Evolutionary conservation across 2,888 invertebrate species (phyloP), one percentile per base, ranked within the genome.

Genomic region (Acleris sparsana): DNA sequence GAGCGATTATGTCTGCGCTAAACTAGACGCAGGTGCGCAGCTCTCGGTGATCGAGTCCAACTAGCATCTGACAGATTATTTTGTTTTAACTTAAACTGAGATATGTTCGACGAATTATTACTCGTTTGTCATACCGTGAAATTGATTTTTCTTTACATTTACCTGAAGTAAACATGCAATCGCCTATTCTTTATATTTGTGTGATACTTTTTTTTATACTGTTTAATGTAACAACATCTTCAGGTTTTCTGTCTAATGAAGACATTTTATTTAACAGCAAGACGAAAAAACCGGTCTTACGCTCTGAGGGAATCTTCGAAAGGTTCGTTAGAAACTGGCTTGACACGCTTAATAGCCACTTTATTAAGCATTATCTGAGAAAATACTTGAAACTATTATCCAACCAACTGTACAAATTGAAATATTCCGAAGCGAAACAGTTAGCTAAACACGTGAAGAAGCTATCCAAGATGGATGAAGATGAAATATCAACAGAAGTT

Each of bases 261-360:
- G 33, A n/a, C 7, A 39, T 33, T 33, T 33, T 33, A 33, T 33
- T 9, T 3, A 18, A 55, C 51, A 39, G 13, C 11, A n/a, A 25
- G 48, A 3, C 43, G 7, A 43, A 39, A 18, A 53, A 25, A 25
- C 49, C 62, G 9, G 44, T 18, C 6, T 3, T 68, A 7, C 69
- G 65, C 68, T 53, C 71, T 1, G 70, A 79, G 49, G 81, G 78
- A 5, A 80, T 85, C 46, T 90, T 89, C 58, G 80, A 75, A 66
- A 74, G 53, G 13, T 88, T 90, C 72, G n/a, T 89, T 29, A 74
- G 70, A 39, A 73, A 73, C 7, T 72, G 81, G 9, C 64, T 89
- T 1, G 73, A 80, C 44, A 48, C 83, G 13, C 49, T 89, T 39
- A 73, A 78, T 3, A 75, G 67, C 2, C 66, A 62, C 5, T 82